Evolutionary conservation across 1,140 invertebrate species (phyloP).

Genomic region (Cotesia chilonis): DNA sequence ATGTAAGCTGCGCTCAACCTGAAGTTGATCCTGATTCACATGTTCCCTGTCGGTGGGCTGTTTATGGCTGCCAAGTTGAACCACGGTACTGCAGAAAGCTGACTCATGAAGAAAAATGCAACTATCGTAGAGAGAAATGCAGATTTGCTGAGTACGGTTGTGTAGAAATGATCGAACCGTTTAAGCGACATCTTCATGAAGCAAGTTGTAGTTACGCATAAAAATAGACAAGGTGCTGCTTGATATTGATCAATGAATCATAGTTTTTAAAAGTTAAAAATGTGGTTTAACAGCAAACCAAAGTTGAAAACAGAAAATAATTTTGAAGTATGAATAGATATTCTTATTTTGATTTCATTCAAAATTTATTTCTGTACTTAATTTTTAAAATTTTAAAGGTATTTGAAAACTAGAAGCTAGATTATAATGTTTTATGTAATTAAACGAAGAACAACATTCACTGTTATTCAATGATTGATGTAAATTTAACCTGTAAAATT

Average conservation of each 20-base stretch:
- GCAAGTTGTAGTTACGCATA: constrained; percentile 40
- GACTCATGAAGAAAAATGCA: constrained; percentile 50
- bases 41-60: constrained; percentile 46
- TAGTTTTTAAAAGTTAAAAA: no score
- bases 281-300: no score
- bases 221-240: not conserved
- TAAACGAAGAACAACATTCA: no score
- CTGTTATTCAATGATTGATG: no score
- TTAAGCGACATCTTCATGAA: constrained; percentile 45
- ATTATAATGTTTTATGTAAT: no score
- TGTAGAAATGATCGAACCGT: constrained; percentile 36
- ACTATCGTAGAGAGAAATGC: constrained; percentile 51
- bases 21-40: constrained; percentile 44
- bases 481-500: no score
- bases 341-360: no score
- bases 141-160: constrained; percentile 46
- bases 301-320: no score
- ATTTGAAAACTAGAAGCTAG: no score
- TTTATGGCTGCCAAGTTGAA: constrained; percentile 46
- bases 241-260: not conserved
- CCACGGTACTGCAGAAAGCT: constrained; percentile 42
- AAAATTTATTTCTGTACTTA: no score
- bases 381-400: no score
- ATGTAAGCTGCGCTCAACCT: constrained; percentile 8
- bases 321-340: no score